Evolutionary conservation across 2,113 vertebrate species (phyloP).

Genomic region (Alligator sinensis): DNA sequence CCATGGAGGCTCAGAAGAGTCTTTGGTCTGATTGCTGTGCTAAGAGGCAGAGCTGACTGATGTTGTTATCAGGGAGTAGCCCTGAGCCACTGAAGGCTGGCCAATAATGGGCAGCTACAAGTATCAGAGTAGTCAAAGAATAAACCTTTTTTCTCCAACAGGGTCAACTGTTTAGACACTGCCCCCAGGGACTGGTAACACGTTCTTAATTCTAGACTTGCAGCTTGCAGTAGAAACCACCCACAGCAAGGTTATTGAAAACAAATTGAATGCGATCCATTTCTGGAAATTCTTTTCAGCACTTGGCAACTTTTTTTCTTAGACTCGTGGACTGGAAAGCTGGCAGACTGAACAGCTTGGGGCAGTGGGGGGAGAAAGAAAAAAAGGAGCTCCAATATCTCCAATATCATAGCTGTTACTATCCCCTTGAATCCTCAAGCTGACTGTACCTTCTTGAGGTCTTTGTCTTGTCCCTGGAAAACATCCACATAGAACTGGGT

Average conservation of each 20-base stretch:
- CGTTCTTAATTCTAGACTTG: constrained; percentile 51
- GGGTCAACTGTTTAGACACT: constrained; percentile 47
- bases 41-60: background rate
- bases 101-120: constrained; percentile 49
- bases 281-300: constrained; percentile 68
- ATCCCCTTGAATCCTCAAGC: background rate
- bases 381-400: constrained; percentile 31
- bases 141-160: constrained; percentile 51
- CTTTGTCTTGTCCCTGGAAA: constrained; percentile 7
- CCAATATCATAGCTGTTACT: background rate
- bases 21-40: background rate
- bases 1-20: background rate
- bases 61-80: background rate
- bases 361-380: constrained; percentile 19
- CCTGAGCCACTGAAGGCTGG: constrained; percentile 36
- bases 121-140: constrained; percentile 52
- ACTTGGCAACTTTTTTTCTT: constrained; percentile 35
- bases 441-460: background rate
- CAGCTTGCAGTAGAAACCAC: constrained; percentile 57
- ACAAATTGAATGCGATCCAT: constrained; percentile 67
- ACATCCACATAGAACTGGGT: background rate
- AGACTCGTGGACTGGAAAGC: constrained; percentile 45
- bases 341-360: constrained; percentile 44
- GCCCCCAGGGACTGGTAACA: constrained; percentile 40
- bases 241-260: constrained; percentile 53